Evolutionary conservation across 2,888 invertebrate species (phyloP), one percentile per base, ranked within the genome.

Genomic region (Agrotis clavis): DNA sequence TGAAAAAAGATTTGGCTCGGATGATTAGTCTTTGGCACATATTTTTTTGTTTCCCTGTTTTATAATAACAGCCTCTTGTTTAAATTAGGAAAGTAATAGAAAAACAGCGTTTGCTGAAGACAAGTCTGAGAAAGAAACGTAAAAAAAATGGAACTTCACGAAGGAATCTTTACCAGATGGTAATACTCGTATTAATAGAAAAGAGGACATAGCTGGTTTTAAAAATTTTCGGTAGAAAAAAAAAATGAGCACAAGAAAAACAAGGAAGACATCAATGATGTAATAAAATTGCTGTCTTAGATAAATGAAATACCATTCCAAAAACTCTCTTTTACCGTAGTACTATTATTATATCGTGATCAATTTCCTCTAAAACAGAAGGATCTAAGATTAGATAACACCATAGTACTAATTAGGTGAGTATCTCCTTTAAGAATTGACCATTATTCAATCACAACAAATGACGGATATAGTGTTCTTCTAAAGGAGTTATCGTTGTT

Each of bases 1-100:
- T 47, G 51, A 63, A 76, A 81, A 81, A 71, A 48, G 0, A 35
- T 57, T 63, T 51, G 19, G 56, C 63, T 57, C 67, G 19, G 19
- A 56, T 56, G 41, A 21, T 9, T 30, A 18, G 9, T 50, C 11
- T 18, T 18, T 65, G 14, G 3, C 14, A 35, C 47, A 60, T 19
- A 47, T 9, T 50, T 57, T 65, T 65, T 65, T 61, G 19, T 19
- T 41, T 25, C 59, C n/a, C 45, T n/a, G 13, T 16, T 51, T 48
- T 6, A 14, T 67, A 41, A 51, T 21, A 35, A 53, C 45, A 11
- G 19, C 14, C 30, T 54, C 11, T 30, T 67, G 18, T 21, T 67
- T 41, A 14, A 14, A 47, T 66, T 57, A 6, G 14, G 5, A 47
- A 14, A 9, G 18, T 1, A 14, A 14, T 18, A 47, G 45, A 30